Percentiles rank a stretch among this genome's conserved stretches.
Conservation (phyloP, 2,113 vertebrate species). For the Maccullochella peelii region DNA sequence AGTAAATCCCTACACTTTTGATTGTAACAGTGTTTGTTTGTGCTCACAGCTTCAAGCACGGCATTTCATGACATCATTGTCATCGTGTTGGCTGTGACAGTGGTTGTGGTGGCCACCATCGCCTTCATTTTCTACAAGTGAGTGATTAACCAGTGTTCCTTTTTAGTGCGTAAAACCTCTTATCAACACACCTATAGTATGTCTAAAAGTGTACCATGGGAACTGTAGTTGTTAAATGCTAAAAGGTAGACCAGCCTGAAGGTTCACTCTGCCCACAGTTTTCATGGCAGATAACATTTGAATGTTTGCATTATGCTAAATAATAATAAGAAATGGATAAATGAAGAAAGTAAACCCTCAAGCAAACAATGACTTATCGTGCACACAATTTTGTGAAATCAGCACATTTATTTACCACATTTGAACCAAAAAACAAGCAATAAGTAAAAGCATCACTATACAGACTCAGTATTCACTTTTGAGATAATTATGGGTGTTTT, state of each 20-base stretch:
- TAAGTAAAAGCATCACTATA: neutral
- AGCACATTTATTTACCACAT: neutral
- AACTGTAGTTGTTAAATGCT: too few species aligned
- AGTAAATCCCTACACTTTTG: neutral
- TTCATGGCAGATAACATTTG: neutral
- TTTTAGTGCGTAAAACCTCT: neutral
- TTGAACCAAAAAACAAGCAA: neutral
- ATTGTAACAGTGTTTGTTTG: neutral
- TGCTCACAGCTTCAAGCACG: conserved; percentile 9
- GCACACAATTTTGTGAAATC: neutral
- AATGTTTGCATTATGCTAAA: neutral
- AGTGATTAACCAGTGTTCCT: neutral
- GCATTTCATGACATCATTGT: conserved; percentile 27
- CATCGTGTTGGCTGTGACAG: conserved; percentile 69
- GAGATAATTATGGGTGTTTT: neutral
- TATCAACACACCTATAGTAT: neutral
- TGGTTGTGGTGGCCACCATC: conserved; percentile 79
- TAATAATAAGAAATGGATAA: too few species aligned
- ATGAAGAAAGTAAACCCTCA: neutral
- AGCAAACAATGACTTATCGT: neutral
- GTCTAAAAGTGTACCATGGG: too few species aligned
- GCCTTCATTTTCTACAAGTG: conserved; percentile 85
- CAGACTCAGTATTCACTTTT: neutral
- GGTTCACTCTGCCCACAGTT: neutral
- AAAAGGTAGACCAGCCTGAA: neutral